Conservation (phyloP, 2,888 invertebrate genomes). For the Hermaeophaga mercurialis region DNA sequence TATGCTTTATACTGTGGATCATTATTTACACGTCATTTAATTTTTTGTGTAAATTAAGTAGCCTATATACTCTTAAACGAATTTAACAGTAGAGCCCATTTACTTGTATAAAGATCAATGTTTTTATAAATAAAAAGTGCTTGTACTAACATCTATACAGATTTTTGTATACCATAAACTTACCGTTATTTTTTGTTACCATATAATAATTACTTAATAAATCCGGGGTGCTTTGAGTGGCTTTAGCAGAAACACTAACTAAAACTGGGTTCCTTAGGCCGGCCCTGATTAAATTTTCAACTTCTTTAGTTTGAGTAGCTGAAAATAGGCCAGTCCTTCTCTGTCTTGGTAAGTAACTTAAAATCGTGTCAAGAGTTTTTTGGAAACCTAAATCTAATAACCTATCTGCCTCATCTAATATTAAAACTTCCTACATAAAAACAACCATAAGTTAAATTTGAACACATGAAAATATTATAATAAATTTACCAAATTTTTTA, state of each 20-base stretch:
- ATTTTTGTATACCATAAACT: no score
- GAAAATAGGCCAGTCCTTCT: conserved; percentile 97
- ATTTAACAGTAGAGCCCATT: no score
- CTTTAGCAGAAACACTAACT: conserved; percentile 88
- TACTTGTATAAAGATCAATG: no score
- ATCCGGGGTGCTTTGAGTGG: conserved; percentile 72
- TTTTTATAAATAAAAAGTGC: no score
- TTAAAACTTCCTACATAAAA: conserved; percentile 75
- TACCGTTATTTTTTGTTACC: conserved; percentile 71
- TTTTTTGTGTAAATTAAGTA: no score
- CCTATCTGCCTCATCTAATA: conserved; percentile 97
- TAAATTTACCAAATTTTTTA: conserved; percentile 83
- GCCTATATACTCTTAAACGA: no score
- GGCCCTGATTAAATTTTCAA: conserved; percentile 88
- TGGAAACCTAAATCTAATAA: conserved; percentile 93
- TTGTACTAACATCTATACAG: no score
- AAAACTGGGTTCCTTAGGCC: conserved; percentile 92
- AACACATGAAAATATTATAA: no score
- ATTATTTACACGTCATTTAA: no score
- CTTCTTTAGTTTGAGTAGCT: conserved; percentile 95
- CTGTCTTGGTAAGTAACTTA: conserved; percentile 89
- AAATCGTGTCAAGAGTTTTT: conserved; percentile 81
- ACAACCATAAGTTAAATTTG: background rate
- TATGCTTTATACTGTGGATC: no score
- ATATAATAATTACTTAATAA: conserved; percentile 80